Base-by-base conservation (phyloP, 2,888 invertebrate species). In the Ectemnius cavifrons region DNA sequence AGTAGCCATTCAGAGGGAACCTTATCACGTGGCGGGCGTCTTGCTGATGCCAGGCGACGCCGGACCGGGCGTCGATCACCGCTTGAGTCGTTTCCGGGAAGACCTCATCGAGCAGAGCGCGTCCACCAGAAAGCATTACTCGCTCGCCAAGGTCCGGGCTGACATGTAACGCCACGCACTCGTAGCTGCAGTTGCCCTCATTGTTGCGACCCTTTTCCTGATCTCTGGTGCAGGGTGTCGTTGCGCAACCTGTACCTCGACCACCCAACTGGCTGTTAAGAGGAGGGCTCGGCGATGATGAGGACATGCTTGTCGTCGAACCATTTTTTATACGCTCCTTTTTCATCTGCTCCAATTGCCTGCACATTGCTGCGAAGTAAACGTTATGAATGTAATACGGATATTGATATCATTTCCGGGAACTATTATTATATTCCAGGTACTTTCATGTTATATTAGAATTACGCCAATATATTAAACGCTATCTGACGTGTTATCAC, bases 1-100 rank as follows among this genome's bases (percentile, higher is more conserved):
- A 97, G 91, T 96, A 97, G 82, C 97, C 97, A 91, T 97, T 97
- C 69, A 97, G 92, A 13, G 97, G 97, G 89, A 96, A 97, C 74
- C 97, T 93, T 82, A 97, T 96, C 47, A 97, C 95, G 91, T 96
- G 96, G 67, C 95, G 94, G 78, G 95, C 94, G 91, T 96, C 97
- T 84, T 95, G 93, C 88, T 96, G 95, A 87, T 96, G 96, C 95
- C 96, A 97, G 60, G 95, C 94, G 58, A 95, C 95, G 23, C 95
- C 95, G 45, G 95, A 95, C 73, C 96, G 93, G 52, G 95, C 94
- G 89, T 96, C 96, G 92, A 96, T 94, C 72, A 96, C 93, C 0
- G 96, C 96, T 86, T 96, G 95, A 82, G 94, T 95, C 77, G 95
- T 96, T 89, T 95, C 95, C 47, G 94, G 95, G 87, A 95, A 95